These are phyloP conservation scores for Villa cingulata DNA, from an alignment of 2,888 invertebrate species.

Conservation along the genomic window DNA sequence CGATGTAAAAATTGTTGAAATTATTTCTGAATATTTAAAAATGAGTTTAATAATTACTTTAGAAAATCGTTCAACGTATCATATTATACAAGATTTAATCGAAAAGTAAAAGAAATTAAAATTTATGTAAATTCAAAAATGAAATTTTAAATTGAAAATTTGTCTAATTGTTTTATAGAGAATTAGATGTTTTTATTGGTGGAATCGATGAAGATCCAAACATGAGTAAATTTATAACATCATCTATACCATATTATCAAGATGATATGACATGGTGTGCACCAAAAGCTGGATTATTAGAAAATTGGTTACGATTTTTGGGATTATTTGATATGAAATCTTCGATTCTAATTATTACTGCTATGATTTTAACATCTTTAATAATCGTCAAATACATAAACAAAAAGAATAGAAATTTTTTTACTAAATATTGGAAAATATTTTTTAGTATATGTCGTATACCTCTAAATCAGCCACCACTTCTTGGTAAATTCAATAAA, in stretches of 20 bases:
- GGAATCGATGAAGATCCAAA: slow-evolving; percentile 32
- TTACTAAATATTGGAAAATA: neutral
- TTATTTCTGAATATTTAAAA: slow-evolving; percentile 26
- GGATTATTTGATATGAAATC: neutral
- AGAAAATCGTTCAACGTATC: slow-evolving; percentile 25
- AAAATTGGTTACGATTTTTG: slow-evolving; percentile 22
- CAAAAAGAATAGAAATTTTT: neutral
- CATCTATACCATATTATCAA: slow-evolving; percentile 30
- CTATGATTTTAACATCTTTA: neutral
- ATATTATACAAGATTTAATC: slow-evolving; percentile 26
- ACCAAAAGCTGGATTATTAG: slow-evolving; percentile 22
- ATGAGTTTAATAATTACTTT: slow-evolving; percentile 23
- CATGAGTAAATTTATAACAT: slow-evolving; percentile 26
- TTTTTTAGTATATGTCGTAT: slow-evolving; percentile 1
- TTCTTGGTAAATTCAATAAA: neutral
- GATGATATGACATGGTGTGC: slow-evolving; percentile 36
- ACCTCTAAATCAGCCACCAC: slow-evolving; percentile 4
- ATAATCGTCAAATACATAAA: neutral
- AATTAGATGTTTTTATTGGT: slow-evolving; percentile 30
- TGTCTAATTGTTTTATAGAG: slow-evolving; percentile 15
- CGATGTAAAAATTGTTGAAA: slow-evolving; percentile 28
- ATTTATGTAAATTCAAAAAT: neutral
- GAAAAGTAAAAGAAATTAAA: slow-evolving; percentile 20
- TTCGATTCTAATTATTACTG: neutral
- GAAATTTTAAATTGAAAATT: neutral